phyloP scores from a whole-genome alignment of 35 echinoderm and acorn worm species.

The Heliocidaris erythrogramma region DNA sequence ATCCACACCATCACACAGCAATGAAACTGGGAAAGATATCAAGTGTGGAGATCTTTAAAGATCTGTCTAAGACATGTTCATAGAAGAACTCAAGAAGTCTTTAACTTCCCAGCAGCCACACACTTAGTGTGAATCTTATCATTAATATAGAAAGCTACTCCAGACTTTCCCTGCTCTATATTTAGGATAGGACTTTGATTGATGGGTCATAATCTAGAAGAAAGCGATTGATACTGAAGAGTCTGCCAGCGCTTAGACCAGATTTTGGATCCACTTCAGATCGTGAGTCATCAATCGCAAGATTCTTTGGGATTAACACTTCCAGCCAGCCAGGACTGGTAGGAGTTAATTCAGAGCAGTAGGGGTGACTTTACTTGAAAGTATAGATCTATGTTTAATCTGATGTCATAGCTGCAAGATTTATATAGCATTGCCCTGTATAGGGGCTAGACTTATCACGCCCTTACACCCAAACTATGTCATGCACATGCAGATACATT shows the following conservation, averaged over 20 bases:
- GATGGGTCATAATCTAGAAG: background rate
- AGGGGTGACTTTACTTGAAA: background rate
- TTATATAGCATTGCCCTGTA: background rate
- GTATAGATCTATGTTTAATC: background rate
- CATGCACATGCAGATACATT: background rate
- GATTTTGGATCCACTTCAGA: background rate
- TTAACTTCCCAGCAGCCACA: background rate
- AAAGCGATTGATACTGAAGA: background rate
- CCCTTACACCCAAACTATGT: background rate
- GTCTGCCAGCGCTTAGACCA: background rate
- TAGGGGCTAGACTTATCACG: background rate
- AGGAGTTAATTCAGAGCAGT: background rate
- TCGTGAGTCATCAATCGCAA: background rate
- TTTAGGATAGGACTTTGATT: background rate
- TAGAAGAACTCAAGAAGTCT: background rate
- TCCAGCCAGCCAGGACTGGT: background rate
- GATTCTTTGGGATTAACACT: conserved; percentile 1
- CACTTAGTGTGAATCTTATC: background rate
- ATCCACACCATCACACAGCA: background rate
- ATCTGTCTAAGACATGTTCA: background rate
- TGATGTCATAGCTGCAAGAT: background rate
- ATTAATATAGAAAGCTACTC: background rate
- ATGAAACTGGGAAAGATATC: background rate
- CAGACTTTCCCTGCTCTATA: background rate
- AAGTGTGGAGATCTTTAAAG: background rate